Evolutionary conservation across 2,797 vertebrate genomes (phyloP).

Genomic region (Siniperca obscura): DNA sequence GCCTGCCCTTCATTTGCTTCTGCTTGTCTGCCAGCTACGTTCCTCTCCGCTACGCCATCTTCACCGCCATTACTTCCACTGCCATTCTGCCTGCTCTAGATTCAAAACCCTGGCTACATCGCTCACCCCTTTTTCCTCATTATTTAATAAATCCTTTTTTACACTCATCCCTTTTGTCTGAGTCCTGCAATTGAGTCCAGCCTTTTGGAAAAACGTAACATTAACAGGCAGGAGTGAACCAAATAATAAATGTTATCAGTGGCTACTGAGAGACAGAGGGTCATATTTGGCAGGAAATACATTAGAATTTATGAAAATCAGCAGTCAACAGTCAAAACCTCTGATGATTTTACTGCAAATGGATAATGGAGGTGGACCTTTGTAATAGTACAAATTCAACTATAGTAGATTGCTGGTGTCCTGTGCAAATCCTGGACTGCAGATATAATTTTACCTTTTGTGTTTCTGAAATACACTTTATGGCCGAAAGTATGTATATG

Average conservation of each 20-base stretch:
- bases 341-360: background rate
- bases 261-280: background rate
- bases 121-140: too few species aligned
- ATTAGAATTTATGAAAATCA: background rate
- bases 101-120: too few species aligned
- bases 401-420: background rate
- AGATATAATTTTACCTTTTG: background rate
- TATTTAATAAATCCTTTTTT: too few species aligned
- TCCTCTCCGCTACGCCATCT: too few species aligned
- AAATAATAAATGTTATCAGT: background rate
- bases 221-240: background rate
- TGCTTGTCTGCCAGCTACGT: too few species aligned
- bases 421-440: background rate
- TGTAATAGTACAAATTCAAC: background rate
- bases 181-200: too few species aligned
- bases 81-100: too few species aligned
- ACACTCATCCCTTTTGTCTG: too few species aligned
- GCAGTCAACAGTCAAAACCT: background rate
- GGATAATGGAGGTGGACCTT: background rate
- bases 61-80: too few species aligned
- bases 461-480: background rate
- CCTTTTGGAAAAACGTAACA: too few species aligned
- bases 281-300: slow-evolving; percentile 1
- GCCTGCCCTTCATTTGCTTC: too few species aligned
- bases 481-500: background rate